Percentiles rank a stretch among this genome's conserved stretches.
Evolutionary conservation across 64 coral and sea anemone species (phyloP).

Genomic region (Orbicella faveolata): DNA sequence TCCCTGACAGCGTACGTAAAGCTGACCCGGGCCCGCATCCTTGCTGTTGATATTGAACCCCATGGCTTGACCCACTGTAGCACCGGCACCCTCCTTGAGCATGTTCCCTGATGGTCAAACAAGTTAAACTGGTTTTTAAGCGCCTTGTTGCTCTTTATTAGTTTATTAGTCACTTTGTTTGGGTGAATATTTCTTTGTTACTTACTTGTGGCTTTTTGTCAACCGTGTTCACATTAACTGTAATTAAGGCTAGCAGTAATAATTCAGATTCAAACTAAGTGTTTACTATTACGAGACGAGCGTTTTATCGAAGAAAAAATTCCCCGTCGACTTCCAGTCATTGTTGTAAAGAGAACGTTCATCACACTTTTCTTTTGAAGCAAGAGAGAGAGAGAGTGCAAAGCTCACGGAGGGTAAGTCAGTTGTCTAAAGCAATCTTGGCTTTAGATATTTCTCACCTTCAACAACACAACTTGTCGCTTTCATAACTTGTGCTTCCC

Average conservation of each 20-base stretch:
- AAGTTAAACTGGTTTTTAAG: background rate
- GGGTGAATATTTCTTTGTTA: no score
- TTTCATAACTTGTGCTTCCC: slow-evolving; percentile 33
- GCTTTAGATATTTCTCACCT: background rate
- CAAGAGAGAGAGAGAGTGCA: no score
- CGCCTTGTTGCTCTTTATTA: background rate
- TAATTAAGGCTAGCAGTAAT: background rate
- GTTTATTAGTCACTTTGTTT: background rate
- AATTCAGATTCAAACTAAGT: no score
- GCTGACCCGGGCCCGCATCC: slow-evolving; percentile 70
- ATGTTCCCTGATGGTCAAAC: slow-evolving; percentile 32
- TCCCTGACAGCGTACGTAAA: slow-evolving; percentile 89
- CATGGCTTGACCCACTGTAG: slow-evolving; percentile 81
- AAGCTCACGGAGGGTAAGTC: no score
- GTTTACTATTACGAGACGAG: no score
- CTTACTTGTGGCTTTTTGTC: no score
- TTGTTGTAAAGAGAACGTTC: no score
- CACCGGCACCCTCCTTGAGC: slow-evolving; percentile 52
- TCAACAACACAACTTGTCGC: slow-evolving; percentile 63
- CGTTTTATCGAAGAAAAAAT: no score
- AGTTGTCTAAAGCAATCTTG: no score
- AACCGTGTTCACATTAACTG: background rate
- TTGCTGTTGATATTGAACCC: slow-evolving; percentile 77
- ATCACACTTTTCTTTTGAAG: no score
- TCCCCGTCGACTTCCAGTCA: no score